Percentiles rank a stretch among this genome's conserved stretches.
phyloP scores from a whole-genome alignment of 37 sponge, comb jelly and placozoan genomes.

The Spongia lamella region DNA sequence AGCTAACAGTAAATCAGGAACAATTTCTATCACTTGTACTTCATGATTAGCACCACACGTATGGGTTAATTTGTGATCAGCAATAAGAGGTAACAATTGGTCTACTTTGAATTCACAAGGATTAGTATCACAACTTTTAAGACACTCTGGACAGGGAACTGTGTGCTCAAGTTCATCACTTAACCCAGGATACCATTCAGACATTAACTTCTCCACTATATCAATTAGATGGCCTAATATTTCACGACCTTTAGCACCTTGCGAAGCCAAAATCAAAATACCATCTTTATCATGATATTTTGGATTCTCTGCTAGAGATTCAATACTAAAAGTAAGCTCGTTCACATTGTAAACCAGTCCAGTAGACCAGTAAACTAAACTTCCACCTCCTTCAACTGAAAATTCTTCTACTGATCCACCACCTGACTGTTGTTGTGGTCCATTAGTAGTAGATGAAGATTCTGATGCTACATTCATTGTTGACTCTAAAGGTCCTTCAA shows the following conservation, averaged over 20 bases:
- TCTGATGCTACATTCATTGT: no score
- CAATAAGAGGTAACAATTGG: constrained; percentile 22
- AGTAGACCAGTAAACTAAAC: constrained; percentile 64
- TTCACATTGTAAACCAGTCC: constrained; percentile 59
- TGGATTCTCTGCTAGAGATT: constrained; percentile 38
- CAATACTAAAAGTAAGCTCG: constrained; percentile 46
- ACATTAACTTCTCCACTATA: constrained; percentile 50
- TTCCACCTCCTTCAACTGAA: no score
- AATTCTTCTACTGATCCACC: no score
- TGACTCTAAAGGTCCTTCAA: no score
- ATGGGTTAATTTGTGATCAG: constrained; percentile 28
- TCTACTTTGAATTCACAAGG: constrained; percentile 62
- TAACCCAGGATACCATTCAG: constrained; percentile 85
- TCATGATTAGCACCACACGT: constrained; percentile 70
- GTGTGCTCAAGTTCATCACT: constrained; percentile 35
- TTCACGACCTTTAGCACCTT: constrained; percentile 45
- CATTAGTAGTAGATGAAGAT: no score
- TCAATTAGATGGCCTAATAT: constrained; percentile 76
- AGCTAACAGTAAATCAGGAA: constrained; percentile 83
- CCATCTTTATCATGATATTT: constrained; percentile 57
- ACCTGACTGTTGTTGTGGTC: no score
- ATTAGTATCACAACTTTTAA: constrained; percentile 8
- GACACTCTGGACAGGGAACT: constrained; percentile 66
- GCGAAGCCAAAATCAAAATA: constrained; percentile 51
- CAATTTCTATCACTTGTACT: constrained; percentile 61